Conservation (phyloP, 2,113 vertebrate species). For the Trichomycterus rosablanca region DNA sequence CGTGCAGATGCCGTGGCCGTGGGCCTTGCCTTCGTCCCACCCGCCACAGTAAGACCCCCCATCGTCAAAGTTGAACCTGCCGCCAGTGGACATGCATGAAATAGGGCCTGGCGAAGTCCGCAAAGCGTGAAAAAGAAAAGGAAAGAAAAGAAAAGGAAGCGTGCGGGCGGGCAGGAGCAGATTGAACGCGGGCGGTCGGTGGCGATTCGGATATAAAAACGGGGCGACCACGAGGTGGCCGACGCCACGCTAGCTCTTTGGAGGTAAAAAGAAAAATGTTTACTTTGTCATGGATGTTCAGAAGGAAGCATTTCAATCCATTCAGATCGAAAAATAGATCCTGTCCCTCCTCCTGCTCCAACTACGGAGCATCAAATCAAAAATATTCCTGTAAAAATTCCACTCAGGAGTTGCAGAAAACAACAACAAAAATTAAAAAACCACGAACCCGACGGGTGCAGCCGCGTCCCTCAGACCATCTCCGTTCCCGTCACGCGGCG, state of each 20-base stretch:
- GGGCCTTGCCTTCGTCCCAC: conserved; percentile 99
- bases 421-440: not conserved
- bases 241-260: too few relatives aligned
- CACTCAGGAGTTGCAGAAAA: not conserved
- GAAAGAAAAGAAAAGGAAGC: conserved; percentile 20
- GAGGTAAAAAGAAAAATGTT: not conserved
- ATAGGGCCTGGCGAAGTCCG: conserved; percentile 76
- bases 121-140: conserved; percentile 51
- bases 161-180: conserved; percentile 27
- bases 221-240: too few relatives aligned
- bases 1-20: conserved; percentile 97
- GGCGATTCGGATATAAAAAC: not conserved
- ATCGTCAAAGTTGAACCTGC: conserved; percentile 99
- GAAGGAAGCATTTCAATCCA: too few relatives aligned
- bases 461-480: conserved; percentile 40
- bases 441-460: conserved; percentile 3
- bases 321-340: too few relatives aligned
- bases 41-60: conserved; percentile 99
- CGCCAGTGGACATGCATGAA: conserved; percentile 88
- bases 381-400: too few relatives aligned
- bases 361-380: too few relatives aligned
- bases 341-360: too few relatives aligned
- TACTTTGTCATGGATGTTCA: too few relatives aligned
- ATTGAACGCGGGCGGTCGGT: conserved; percentile 7
- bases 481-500: conserved; percentile 19